Evolutionary conservation across 2,888 invertebrate species (phyloP).

Genomic region (Ophion costatus): DNA sequence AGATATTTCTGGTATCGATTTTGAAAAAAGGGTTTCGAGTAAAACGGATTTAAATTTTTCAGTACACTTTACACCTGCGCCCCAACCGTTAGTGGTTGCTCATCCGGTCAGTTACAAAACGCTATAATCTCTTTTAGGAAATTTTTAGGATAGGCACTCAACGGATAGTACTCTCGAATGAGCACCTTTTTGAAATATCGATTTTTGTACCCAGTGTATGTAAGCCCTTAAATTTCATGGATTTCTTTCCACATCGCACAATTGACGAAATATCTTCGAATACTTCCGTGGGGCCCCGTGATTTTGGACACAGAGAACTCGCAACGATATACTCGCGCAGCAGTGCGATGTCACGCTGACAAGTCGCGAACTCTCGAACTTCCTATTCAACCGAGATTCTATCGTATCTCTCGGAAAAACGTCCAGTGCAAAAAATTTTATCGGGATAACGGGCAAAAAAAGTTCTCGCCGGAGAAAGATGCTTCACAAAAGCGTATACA

Average conservation of each 20-base stretch:
- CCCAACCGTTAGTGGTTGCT: too few species aligned
- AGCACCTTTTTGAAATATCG: too few species aligned
- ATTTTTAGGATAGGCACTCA: too few species aligned
- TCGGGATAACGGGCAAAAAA: constrained; percentile 4
- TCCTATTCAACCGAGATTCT: background rate
- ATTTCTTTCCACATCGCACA: background rate
- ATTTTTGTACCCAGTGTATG: too few species aligned
- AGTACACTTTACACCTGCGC: too few species aligned
- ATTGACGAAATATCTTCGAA: background rate
- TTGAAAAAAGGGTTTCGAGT: too few species aligned
- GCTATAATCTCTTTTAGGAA: too few species aligned
- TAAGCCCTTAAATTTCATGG: background rate
- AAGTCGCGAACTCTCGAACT: background rate
- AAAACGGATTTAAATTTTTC: too few species aligned
- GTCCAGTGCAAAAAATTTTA: background rate
- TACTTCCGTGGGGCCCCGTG: background rate
- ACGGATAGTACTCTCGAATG: too few species aligned
- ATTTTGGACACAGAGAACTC: background rate
- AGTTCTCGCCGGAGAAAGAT: constrained; percentile 6
- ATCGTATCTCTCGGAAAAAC: background rate
- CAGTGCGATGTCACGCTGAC: background rate
- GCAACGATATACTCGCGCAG: too few species aligned
- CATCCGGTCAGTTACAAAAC: too few species aligned
- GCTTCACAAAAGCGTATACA: constrained; percentile 1
- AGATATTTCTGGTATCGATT: too few species aligned